phyloP scores from a whole-genome alignment of 2,888 invertebrate genomes.

The Aphidius colemani region DNA sequence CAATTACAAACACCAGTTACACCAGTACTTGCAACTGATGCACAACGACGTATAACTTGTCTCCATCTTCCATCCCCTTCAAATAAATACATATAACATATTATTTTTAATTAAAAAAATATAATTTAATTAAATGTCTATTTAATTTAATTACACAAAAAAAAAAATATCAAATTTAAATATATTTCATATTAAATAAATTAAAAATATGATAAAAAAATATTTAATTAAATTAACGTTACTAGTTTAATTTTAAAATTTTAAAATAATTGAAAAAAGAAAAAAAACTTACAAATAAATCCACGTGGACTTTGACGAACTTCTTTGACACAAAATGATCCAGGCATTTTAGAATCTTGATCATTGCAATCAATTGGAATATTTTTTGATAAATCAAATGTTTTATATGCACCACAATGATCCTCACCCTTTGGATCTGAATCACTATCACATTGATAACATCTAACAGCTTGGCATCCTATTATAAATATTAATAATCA shows the following conservation, averaged over 20 bases:
- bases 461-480: constrained; percentile 71
- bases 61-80: constrained; percentile 96
- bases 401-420: constrained; percentile 87
- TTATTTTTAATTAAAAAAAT: constrained; percentile 16
- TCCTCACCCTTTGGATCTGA: constrained; percentile 81
- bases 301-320: constrained; percentile 93
- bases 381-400: constrained; percentile 82
- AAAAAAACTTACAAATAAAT: constrained; percentile 82
- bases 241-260: too few species aligned
- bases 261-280: neutral
- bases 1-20: constrained; percentile 96
- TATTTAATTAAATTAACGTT: too few species aligned
- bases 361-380: constrained; percentile 92
- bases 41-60: constrained; percentile 87
- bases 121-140: constrained; percentile 3
- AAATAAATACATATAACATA: constrained; percentile 40
- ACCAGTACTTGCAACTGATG: constrained; percentile 87
- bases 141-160: neutral
- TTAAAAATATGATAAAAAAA: too few species aligned
- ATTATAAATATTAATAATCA: neutral
- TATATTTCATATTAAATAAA: neutral
- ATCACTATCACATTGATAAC: constrained; percentile 91
- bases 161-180: constrained; percentile 3
- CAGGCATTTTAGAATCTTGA: constrained; percentile 92
- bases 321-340: constrained; percentile 94